Evolutionary conservation across 2,888 invertebrate genomes (phyloP).

Genomic region (Thera obeliscata): DNA sequence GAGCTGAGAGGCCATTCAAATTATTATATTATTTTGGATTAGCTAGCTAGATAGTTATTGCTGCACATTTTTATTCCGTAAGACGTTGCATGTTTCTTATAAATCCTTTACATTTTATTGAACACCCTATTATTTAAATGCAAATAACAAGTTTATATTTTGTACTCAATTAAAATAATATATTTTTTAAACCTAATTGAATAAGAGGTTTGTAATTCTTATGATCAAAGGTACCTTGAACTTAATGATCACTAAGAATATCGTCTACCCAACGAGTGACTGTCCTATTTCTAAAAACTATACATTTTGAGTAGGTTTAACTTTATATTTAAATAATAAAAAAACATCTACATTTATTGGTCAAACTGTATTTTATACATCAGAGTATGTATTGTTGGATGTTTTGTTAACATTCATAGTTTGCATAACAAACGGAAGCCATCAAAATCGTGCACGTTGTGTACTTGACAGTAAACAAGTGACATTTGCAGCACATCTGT

Average conservation of each 20-base stretch:
- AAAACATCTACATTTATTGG: too few relatives aligned
- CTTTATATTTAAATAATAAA: background rate
- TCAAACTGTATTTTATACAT: too few relatives aligned
- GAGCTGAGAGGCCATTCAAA: too few relatives aligned
- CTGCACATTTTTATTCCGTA: too few relatives aligned
- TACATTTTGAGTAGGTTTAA: background rate
- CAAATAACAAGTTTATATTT: background rate
- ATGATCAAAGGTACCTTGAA: background rate
- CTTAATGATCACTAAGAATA: background rate
- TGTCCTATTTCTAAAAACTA: background rate
- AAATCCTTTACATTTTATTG: background rate
- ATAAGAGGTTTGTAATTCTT: background rate
- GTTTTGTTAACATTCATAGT: background rate
- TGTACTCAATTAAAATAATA: background rate
- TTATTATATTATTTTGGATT: too few relatives aligned
- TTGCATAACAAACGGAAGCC: slow-evolving; percentile 11
- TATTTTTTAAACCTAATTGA: slow-evolving; percentile 8
- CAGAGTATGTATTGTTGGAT: too few relatives aligned
- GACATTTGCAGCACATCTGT: slow-evolving; percentile 40
- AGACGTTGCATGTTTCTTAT: too few relatives aligned
- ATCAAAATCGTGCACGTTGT: slow-evolving; percentile 20
- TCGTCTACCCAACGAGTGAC: background rate
- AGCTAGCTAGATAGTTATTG: background rate
- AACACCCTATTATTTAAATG: background rate
- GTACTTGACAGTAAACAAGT: slow-evolving; percentile 38